Evolutionary conservation across 2,888 invertebrate genomes (phyloP).

Genomic region (Gari tellinella): DNA sequence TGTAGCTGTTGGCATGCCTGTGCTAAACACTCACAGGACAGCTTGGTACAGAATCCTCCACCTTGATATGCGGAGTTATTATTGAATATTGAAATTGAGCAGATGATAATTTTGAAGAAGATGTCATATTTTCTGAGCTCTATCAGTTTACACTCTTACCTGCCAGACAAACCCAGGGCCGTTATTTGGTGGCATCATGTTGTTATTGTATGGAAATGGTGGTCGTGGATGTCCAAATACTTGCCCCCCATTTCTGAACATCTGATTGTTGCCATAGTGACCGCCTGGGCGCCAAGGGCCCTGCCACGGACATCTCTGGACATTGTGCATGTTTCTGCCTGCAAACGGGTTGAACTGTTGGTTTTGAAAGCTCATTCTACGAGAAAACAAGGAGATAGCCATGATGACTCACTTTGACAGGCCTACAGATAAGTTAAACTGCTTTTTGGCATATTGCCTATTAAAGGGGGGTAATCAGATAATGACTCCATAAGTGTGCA

Average conservation of each 20-base stretch:
- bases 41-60: no score
- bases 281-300: constrained; percentile 12
- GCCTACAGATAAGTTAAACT: not conserved
- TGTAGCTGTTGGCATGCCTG: no score
- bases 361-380: not conserved
- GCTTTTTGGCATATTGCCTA: no score
- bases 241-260: constrained; percentile 23
- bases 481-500: no score
- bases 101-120: no score
- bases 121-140: no score
- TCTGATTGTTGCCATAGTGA: constrained; percentile 21
- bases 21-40: no score
- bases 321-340: constrained; percentile 44
- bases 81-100: no score
- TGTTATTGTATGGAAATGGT: constrained; percentile 19
- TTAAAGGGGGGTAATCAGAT: no score
- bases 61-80: no score
- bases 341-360: not conserved
- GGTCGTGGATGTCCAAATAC: constrained; percentile 25
- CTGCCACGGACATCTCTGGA: constrained; percentile 34
- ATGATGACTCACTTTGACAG: no score
- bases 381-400: no score
- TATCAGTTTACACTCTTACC: constrained; percentile 22
- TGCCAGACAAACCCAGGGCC: constrained; percentile 41
- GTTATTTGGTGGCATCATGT: constrained; percentile 39